A percentile compares a stretch with the other conserved stretches of the same genome.
phyloP scores from a whole-genome alignment of 2,797 vertebrate genomes.

The Odontamblyopus rebecca region DNA sequence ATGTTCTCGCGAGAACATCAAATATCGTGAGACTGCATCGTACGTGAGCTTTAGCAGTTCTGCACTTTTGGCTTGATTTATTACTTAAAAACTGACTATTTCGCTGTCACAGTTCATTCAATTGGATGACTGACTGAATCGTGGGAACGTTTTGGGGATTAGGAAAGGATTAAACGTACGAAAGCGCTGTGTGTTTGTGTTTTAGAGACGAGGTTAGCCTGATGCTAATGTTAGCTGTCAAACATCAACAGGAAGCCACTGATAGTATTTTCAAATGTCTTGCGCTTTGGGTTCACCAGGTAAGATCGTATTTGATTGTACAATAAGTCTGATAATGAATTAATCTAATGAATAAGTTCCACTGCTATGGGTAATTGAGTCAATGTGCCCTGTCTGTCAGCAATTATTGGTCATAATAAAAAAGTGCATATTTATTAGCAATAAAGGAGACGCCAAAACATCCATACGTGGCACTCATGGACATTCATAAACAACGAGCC shows the following conservation, averaged over 20 bases:
- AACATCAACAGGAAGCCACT: constrained; percentile 69
- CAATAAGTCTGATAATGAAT: background rate
- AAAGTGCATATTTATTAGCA: background rate
- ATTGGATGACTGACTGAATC: background rate
- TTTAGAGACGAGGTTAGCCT: constrained; percentile 32
- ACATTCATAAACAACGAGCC: no score
- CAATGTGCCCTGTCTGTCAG: background rate
- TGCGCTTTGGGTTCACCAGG: constrained; percentile 65
- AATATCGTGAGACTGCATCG: constrained; percentile 26
- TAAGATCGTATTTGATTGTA: constrained; percentile 18
- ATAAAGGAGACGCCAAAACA: background rate
- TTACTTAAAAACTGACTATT: background rate
- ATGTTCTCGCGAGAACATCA: constrained; percentile 38
- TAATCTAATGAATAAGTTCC: background rate
- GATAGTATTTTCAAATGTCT: constrained; percentile 45
- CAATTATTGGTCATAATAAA: background rate
- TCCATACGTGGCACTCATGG: no score
- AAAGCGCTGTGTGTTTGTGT: background rate
- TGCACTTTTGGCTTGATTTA: constrained; percentile 6
- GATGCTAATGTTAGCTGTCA: constrained; percentile 56
- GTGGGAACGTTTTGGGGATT: no score
- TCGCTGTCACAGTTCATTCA: no score
- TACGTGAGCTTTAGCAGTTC: constrained; percentile 10
- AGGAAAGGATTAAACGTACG: background rate
- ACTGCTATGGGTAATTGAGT: background rate